Evolutionary conservation across 2,113 vertebrate species (phyloP).

Genomic region (Antennarius striatus): DNA sequence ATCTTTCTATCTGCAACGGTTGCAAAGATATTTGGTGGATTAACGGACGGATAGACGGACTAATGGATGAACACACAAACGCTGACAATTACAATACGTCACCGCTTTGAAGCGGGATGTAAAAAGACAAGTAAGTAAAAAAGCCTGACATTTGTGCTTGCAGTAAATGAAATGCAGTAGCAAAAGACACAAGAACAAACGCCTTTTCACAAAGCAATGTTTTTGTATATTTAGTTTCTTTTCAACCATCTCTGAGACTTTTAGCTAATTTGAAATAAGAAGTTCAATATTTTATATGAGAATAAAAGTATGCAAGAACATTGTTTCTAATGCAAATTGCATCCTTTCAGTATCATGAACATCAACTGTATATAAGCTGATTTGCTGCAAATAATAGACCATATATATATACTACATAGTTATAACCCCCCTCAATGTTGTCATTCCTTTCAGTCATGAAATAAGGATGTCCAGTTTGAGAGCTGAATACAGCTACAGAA

Average conservation of each 20-base stretch:
- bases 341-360: conserved; percentile 49
- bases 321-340: conserved; percentile 41
- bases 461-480: conserved; percentile 78
- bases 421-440: conserved; percentile 72
- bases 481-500: conserved; percentile 76
- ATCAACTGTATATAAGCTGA: conserved; percentile 30
- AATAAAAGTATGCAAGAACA: neutral
- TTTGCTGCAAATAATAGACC: conserved; percentile 23
- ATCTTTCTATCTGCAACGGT: too few species aligned
- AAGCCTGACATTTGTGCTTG: neutral
- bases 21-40: too few species aligned
- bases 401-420: too few species aligned
- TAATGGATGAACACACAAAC: too few species aligned
- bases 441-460: conserved; percentile 68
- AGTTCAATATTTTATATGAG: neutral
- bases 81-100: too few species aligned
- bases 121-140: neutral
- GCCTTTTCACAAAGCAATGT: conserved; percentile 3
- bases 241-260: neutral
- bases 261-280: conserved; percentile 8
- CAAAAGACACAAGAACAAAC: neutral
- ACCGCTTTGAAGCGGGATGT: too few species aligned
- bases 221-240: neutral
- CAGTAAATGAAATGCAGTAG: neutral
- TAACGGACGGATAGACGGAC: too few species aligned